Base-by-base conservation (phyloP, 2,888 invertebrate genomes). In the Sesia apiformis region DNA sequence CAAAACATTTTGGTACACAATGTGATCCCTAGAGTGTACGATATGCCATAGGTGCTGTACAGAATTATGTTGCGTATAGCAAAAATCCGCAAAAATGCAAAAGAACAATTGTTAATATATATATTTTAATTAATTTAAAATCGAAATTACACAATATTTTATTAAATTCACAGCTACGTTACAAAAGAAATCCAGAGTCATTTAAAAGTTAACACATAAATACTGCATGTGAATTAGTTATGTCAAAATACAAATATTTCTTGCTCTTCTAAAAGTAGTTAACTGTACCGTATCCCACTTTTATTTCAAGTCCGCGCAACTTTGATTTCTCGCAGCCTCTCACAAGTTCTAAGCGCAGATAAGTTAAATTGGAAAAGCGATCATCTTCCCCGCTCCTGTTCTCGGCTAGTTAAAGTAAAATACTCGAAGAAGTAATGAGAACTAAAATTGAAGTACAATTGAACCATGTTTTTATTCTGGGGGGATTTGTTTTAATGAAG, bases 341-440 rank as follows among this genome's bases (percentile, higher is more conserved):
- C 52, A 8, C 59, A 57, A 58, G 57, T 62, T 56, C 63, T 65
- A 61, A 67, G 63, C 60, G 58, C 55, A 68, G 72, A 72, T 78
- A 78, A 78, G 77, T 75, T 73, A 77, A 78, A 78, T 78, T 78
- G 78, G 65, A 78, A 76, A 70, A 66, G 75, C 70, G 74, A 75
- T 76, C 69, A 77, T 78, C 74, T 72, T 67, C 55, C 52, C 54
- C 52, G 8, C 46, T 46, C 8, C 23, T 46, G 8, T 46, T 23
- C 23, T 46, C 23, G 23, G 23, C 46, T 46, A 46, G 46, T 46
- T 46, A 46, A 46, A 46, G 23, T 46, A 46, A 46, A 46, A 46
- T 46, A 46, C 46, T 46, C 23, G 46, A 4, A 23, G 23, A 8
- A 46, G 8, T 46, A 46, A n/a, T 23, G 8, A n/a, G 46, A 46